These are phyloP conservation scores for Zeus faber DNA, from an alignment of 2,113 vertebrate species.

Conservation along the genomic window DNA sequence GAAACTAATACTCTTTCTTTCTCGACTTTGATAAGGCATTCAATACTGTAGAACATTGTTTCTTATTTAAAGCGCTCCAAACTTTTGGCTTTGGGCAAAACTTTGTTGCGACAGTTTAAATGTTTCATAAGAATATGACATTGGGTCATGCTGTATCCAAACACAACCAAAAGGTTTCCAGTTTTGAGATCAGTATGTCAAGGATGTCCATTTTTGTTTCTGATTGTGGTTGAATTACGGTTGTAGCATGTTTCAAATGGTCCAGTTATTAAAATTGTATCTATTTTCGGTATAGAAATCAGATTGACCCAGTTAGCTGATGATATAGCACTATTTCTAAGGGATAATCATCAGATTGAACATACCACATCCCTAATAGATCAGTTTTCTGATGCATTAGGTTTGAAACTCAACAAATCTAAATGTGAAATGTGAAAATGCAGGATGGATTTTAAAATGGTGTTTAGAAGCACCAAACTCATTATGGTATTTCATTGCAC, in stretches of 20 bases:
- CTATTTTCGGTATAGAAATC: background rate
- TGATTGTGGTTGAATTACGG: too few relatives aligned
- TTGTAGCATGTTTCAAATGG: too few relatives aligned
- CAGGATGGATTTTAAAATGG: too few relatives aligned
- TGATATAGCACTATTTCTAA: background rate
- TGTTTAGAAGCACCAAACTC: background rate
- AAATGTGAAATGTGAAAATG: background rate
- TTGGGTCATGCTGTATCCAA: too few relatives aligned
- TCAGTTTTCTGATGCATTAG: too few relatives aligned
- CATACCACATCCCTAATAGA: too few relatives aligned
- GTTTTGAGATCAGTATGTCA: background rate
- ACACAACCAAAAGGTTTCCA: background rate
- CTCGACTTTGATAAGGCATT: background rate
- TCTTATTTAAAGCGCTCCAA: too few relatives aligned
- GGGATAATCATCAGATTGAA: background rate
- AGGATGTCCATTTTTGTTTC: background rate
- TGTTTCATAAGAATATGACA: background rate
- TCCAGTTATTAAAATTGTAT: background rate
- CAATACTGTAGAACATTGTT: background rate
- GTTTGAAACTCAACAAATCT: background rate
- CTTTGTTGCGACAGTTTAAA: background rate
- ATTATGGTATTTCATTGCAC: background rate
- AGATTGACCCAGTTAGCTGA: background rate
- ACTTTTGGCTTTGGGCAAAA: background rate
- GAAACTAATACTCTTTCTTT: too few relatives aligned